Conservation (phyloP, 2,113 vertebrate species). For the Promerops cafer region DNA sequence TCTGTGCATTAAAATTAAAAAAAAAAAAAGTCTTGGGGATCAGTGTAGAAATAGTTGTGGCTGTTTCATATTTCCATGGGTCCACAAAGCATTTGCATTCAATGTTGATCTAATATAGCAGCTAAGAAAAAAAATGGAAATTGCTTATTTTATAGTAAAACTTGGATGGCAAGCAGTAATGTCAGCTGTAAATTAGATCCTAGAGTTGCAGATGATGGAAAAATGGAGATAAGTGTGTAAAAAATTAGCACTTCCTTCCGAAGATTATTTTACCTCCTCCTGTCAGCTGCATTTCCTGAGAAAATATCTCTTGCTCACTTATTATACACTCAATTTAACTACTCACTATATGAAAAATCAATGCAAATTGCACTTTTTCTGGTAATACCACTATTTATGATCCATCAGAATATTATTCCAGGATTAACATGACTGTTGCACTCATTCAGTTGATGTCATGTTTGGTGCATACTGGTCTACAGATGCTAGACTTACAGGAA, state of each 20-base stretch:
- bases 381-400: neutral
- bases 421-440: neutral
- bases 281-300: neutral
- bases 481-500: neutral
- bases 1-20: neutral
- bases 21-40: neutral
- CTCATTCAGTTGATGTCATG: neutral
- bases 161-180: neutral
- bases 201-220: neutral
- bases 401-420: neutral
- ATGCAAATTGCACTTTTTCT: neutral
- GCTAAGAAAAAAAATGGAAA: neutral
- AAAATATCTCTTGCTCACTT: neutral
- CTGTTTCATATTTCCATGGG: neutral
- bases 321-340: neutral
- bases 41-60: neutral
- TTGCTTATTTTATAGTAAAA: neutral
- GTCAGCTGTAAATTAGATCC: neutral
- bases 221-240: neutral
- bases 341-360: neutral
- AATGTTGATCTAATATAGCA: neutral
- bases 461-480: neutral
- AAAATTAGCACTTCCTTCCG: neutral
- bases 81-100: neutral
- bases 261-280: slow-evolving; percentile 1